Evolutionary conservation across 1,140 invertebrate genomes (phyloP), one percentile per base, ranked within the genome.

Genomic region (Hyles vespertilio): DNA sequence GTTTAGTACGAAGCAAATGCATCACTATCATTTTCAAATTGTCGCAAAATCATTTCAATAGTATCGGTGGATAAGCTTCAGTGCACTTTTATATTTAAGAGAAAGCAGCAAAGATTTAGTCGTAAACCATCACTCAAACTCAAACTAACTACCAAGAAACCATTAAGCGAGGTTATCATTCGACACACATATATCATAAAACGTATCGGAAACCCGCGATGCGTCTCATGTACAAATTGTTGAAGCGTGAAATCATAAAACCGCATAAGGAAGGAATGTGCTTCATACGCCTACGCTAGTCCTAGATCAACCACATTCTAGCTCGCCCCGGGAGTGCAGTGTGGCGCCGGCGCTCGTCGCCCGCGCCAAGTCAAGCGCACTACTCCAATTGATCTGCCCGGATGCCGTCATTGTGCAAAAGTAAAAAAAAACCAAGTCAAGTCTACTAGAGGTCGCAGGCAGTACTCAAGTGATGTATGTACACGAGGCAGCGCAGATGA

Each of bases 141-240:
- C 74, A 77, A 73, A 74, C 75, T 80, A 88, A 77, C 79, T 86
- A 87, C 83, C 77, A 73, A 61, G 67, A 83, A 73, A 77, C 70
- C 76, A 74, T 77, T 67, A 86, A 87, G 83, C 84, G 75, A 79
- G 75, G 78, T 85, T 83, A 84, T 81, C 67, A 68, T 70, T 72
- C 56, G 63, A 70, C 68, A 76, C 76, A 72, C 72, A 77, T n/a
- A 45, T 32, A 44, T 36, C 65, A 70, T 72, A 72, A 75, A 76
- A 65, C 70, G 68, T 69, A 77, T 79, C 72, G 64, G 47, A 50
- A 53, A 44, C 48, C n/a, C 10, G 48, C 55, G 62, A 76, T 78
- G 76, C 72, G 62, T 72, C 76, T 73, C 74, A 77, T 73, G 67
- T 77, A 76, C 66, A 58, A 64, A 53, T 68, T 69, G 61, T 55